These are phyloP conservation scores for Drosophila paranaensis DNA, from an alignment of 2,888 invertebrate genomes.

Conservation along the genomic window DNA sequence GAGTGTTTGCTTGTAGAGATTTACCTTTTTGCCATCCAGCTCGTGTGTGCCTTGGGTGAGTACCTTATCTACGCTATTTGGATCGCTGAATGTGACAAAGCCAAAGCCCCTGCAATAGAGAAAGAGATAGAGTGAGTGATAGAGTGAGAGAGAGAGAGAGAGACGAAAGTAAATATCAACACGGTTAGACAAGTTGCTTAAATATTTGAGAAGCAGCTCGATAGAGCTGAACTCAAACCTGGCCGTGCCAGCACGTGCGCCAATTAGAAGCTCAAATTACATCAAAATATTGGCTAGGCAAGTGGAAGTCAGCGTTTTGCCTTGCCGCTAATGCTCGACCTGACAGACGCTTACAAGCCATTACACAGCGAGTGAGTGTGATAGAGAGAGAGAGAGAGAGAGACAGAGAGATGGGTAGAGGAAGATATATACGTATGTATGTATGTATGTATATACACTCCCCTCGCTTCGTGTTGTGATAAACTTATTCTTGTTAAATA, in stretches of 20 bases:
- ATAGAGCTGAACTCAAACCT: slow-evolving; percentile 37
- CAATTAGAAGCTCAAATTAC: slow-evolving; percentile 80
- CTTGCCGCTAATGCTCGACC: slow-evolving; percentile 65
- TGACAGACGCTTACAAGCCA: slow-evolving; percentile 77
- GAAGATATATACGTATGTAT: too few relatives aligned
- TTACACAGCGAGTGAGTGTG: slow-evolving; percentile 42
- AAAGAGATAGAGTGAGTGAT: slow-evolving; percentile 9
- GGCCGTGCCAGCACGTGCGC: slow-evolving; percentile 65
- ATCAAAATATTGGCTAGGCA: slow-evolving; percentile 75
- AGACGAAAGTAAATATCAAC: slow-evolving; percentile 54
- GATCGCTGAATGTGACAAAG: slow-evolving; percentile 99
- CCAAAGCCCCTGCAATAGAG: slow-evolving; percentile 96
- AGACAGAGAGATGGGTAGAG: background rate
- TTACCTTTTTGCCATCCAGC: slow-evolving; percentile 99
- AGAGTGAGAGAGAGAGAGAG: background rate
- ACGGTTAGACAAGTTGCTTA: slow-evolving; percentile 63
- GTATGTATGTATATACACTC: slow-evolving; percentile 3
- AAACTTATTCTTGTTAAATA: slow-evolving; percentile 84
- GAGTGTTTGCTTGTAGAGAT: slow-evolving; percentile 70
- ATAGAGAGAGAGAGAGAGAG: background rate
- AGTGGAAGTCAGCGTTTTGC: slow-evolving; percentile 19
- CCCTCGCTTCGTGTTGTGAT: slow-evolving; percentile 77
- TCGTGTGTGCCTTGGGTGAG: slow-evolving; percentile 99
- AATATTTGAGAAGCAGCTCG: slow-evolving; percentile 54
- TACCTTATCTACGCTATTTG: slow-evolving; percentile 99